These are phyloP conservation scores for Synergus laeviventris DNA, from an alignment of 2,888 invertebrate species.

Conservation along the genomic window DNA sequence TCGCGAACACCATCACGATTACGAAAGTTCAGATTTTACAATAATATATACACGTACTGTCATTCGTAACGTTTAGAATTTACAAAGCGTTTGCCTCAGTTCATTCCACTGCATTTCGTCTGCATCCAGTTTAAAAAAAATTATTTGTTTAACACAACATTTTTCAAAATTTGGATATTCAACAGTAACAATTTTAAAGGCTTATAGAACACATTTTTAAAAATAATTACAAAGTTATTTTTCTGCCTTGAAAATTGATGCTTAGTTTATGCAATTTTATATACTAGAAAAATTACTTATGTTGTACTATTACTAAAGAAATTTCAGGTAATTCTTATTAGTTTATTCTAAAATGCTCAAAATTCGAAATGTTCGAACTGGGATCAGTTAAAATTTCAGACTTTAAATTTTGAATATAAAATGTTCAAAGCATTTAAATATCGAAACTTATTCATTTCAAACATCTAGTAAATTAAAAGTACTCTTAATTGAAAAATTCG, in stretches of 20 bases:
- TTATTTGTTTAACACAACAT: background rate
- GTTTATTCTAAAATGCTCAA: no score
- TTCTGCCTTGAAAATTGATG: conserved; percentile 31
- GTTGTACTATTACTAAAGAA: background rate
- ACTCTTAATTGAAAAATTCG: background rate
- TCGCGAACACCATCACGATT: conserved; percentile 58
- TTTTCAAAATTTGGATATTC: conserved; percentile 29
- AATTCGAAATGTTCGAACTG: no score
- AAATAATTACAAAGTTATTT: conserved; percentile 35
- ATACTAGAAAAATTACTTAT: background rate
- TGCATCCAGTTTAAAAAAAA: background rate
- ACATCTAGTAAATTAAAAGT: no score
- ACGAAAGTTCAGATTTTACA: conserved; percentile 67
- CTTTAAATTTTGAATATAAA: no score
- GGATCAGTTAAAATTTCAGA: no score
- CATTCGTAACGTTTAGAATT: conserved; percentile 59
- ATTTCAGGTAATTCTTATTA: background rate
- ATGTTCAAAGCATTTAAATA: no score
- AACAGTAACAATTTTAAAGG: conserved; percentile 34
- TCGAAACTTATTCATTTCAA: background rate
- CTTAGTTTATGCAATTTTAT: background rate
- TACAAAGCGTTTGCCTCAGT: conserved; percentile 59
- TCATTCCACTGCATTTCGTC: conserved; percentile 12
- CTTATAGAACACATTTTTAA: conserved; percentile 28
- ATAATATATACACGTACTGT: conserved; percentile 65